These are phyloP conservation scores for Stenurella melanura DNA, from an alignment of 2,888 invertebrate genomes.

Conservation along the genomic window DNA sequence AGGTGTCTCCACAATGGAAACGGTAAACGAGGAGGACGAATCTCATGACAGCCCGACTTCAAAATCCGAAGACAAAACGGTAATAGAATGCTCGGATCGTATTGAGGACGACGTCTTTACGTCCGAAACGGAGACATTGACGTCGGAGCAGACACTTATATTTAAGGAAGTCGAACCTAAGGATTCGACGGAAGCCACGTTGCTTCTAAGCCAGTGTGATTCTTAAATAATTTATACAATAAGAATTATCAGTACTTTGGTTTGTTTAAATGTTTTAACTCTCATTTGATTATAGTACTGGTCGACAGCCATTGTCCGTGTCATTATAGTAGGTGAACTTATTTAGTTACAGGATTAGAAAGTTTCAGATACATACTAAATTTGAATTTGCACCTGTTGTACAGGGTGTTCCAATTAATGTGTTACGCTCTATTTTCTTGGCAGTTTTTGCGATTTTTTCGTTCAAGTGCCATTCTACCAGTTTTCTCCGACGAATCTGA, in stretches of 20 bases:
- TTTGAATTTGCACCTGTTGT: no score
- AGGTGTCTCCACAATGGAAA: conserved; percentile 69
- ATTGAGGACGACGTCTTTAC: conserved; percentile 68
- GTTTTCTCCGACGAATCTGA: no score
- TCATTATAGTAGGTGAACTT: no score
- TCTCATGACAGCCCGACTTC: conserved; percentile 70
- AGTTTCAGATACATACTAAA: no score
- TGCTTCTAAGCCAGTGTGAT: conserved; percentile 67
- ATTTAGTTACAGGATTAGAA: no score
- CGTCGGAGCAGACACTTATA: conserved; percentile 62
- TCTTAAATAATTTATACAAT: conserved; percentile 46
- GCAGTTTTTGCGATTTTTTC: no score
- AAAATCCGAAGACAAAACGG: conserved; percentile 71
- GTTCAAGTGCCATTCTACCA: no score
- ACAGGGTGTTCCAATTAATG: no score
- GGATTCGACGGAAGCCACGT: conserved; percentile 67
- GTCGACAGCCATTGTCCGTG: no score
- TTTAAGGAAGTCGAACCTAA: conserved; percentile 66
- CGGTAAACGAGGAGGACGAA: conserved; percentile 72
- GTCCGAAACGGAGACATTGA: conserved; percentile 63
- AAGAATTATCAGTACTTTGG: neutral
- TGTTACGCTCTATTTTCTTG: no score
- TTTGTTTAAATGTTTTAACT: neutral
- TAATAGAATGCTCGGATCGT: conserved; percentile 67
- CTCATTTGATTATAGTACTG: no score